Conservation (phyloP, 2,797 vertebrate species). For the Trachurus trachurus region DNA sequence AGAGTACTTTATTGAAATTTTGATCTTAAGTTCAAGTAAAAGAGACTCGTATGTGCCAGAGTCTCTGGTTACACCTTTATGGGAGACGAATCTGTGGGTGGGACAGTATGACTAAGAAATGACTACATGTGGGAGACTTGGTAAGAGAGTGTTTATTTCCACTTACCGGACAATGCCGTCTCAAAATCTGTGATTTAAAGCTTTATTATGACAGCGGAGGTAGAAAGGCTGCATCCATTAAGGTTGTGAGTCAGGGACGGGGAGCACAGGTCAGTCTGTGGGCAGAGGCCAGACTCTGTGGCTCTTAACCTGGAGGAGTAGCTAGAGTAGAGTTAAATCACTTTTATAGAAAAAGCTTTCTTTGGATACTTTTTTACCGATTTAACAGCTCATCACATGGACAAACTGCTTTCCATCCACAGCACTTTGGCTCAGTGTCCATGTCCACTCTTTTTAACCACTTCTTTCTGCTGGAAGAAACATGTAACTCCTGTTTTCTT, state of each 20-base stretch:
- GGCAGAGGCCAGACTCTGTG: conserved; percentile 62
- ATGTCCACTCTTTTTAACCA: conserved; percentile 14
- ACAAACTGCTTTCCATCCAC: conserved; percentile 55
- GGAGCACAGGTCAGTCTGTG: conserved; percentile 62
- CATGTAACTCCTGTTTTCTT: conserved; percentile 10
- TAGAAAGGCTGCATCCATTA: conserved; percentile 63
- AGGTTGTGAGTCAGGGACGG: conserved; percentile 66
- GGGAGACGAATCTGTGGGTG: conserved; percentile 65
- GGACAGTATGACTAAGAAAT: conserved; percentile 68
- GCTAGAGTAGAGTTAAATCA: conserved; percentile 39
- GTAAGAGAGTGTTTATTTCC: conserved; percentile 69
- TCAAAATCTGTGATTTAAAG: conserved; percentile 63
- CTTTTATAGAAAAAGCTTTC: conserved; percentile 54
- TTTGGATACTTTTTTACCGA: conserved; percentile 40
- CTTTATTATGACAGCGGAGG: conserved; percentile 70
- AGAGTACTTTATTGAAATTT: conserved; percentile 24
- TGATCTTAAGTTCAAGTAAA: conserved; percentile 20
- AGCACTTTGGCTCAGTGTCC: conserved; percentile 41
- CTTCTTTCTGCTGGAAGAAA: conserved; percentile 39
- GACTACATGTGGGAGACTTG: conserved; percentile 59
- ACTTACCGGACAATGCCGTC: conserved; percentile 59
- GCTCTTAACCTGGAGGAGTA: conserved; percentile 65
- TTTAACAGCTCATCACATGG: conserved; percentile 63
- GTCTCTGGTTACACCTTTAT: conserved; percentile 69
- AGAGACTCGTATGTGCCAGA: conserved; percentile 10